These are phyloP conservation scores for Melipona quadrifasciata DNA, from an alignment of 1,140 invertebrate species.

Conservation along the genomic window DNA sequence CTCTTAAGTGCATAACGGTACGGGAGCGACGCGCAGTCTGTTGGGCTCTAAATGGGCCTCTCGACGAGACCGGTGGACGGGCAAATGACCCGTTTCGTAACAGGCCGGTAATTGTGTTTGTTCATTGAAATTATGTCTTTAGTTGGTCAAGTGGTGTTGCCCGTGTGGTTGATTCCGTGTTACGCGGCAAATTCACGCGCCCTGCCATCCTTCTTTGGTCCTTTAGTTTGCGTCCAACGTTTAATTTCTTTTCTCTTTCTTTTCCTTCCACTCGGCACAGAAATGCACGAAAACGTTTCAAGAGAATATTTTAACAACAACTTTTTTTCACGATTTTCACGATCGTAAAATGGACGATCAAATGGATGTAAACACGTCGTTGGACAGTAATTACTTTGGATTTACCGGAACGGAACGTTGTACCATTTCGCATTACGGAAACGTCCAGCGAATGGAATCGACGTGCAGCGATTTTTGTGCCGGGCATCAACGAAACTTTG, in stretches of 20 bases:
- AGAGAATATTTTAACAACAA: not conserved
- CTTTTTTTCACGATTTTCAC: too few species aligned
- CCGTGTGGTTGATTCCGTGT: not conserved
- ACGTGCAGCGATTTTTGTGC: slow-evolving; percentile 50
- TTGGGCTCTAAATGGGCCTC: slow-evolving; percentile 35
- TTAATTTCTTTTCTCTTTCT: not conserved
- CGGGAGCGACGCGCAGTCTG: slow-evolving; percentile 23
- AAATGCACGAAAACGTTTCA: not conserved
- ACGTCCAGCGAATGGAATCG: slow-evolving; percentile 15
- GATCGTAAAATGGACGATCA: not conserved
- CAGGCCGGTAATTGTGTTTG: slow-evolving; percentile 73
- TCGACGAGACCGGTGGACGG: slow-evolving; percentile 36
- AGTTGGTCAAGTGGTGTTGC: slow-evolving; percentile 18
- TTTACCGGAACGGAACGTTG: not conserved
- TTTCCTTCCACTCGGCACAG: not conserved
- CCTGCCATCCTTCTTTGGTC: not conserved
- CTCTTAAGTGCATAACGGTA: slow-evolving; percentile 6
- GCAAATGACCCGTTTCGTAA: slow-evolving; percentile 61
- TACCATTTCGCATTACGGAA: slow-evolving; percentile 22
- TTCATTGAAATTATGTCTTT: slow-evolving; percentile 73
- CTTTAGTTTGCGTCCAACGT: not conserved
- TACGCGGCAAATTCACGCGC: not conserved
- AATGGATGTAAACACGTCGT: not conserved
- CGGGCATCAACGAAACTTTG: slow-evolving; percentile 61
- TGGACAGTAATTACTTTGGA: not conserved